Conservation (phyloP, 2,888 invertebrate genomes). For the Andrena praecox region DNA sequence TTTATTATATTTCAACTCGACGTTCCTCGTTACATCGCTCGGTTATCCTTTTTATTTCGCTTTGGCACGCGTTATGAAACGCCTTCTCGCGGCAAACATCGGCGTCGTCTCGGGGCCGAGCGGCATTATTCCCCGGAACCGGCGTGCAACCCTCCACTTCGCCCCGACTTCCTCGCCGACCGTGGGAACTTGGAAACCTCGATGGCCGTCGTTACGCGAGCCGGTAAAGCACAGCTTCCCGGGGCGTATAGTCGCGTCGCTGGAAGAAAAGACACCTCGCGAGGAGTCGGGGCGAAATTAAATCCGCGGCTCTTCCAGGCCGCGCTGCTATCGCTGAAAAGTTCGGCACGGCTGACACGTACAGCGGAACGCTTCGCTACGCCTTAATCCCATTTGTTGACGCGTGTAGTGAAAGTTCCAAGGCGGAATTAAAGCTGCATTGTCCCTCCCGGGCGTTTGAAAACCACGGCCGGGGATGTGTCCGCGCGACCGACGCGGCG, state of each 20-base stretch:
- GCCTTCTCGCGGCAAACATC: not conserved
- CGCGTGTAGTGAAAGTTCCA: no score
- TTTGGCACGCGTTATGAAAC: conserved; percentile 27
- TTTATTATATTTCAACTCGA: conserved; percentile 64
- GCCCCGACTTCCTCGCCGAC: not conserved
- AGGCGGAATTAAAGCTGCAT: no score
- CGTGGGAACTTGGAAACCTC: conserved; percentile 16
- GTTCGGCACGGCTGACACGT: no score
- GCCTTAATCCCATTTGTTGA: no score
- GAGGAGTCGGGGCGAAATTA: not conserved
- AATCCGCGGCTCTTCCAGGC: conserved; percentile 4
- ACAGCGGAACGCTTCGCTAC: no score
- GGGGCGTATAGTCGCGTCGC: not conserved
- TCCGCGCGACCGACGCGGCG: no score
- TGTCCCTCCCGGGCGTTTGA: no score
- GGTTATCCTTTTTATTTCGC: conserved; percentile 25
- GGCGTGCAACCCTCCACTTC: not conserved
- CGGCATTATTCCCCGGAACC: conserved; percentile 9
- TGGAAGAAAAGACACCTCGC: not conserved
- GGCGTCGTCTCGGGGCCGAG: not conserved
- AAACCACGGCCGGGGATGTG: no score
- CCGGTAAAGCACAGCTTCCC: conserved; percentile 5
- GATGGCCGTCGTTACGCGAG: conserved; percentile 1
- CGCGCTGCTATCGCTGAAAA: no score
- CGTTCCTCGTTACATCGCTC: conserved; percentile 51